These are phyloP conservation scores for Poeciliopsis paucimaculata DNA, from an alignment of 2,797 vertebrate genomes.

Conservation along the genomic window DNA sequence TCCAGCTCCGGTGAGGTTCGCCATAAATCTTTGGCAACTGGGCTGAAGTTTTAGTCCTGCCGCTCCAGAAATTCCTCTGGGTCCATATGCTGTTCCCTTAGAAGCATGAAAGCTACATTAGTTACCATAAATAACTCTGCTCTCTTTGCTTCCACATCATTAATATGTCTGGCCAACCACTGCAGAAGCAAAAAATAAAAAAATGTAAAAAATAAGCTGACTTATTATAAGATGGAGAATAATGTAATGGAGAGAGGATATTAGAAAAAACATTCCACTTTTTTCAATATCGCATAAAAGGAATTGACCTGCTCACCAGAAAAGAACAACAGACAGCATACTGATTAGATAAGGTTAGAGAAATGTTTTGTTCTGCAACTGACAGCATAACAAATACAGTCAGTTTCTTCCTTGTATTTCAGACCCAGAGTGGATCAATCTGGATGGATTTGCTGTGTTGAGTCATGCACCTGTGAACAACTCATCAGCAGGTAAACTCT, in stretches of 20 bases:
- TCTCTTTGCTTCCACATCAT: constrained; percentile 45
- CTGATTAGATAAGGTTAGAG: not conserved
- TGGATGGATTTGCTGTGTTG: constrained; percentile 84
- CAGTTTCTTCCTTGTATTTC: constrained; percentile 31
- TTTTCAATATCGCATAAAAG: not conserved
- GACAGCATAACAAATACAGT: not conserved
- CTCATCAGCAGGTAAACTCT: constrained; percentile 76
- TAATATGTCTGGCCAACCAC: constrained; percentile 52
- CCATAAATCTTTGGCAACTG: constrained; percentile 54
- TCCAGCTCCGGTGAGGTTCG: constrained; percentile 40
- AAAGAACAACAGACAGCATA: not conserved
- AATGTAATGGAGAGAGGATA: constrained; percentile 2
- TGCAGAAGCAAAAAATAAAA: constrained; percentile 44
- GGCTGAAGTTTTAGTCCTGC: constrained; percentile 34
- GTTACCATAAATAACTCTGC: constrained; percentile 67
- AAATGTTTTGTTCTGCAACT: not conserved
- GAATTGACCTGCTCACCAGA: not conserved
- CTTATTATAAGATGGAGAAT: constrained; percentile 6
- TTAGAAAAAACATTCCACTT: not conserved
- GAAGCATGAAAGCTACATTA: constrained; percentile 57
- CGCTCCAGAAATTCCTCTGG: constrained; percentile 57
- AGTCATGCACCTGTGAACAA: constrained; percentile 75
- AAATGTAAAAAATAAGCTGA: constrained; percentile 15
- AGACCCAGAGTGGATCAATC: constrained; percentile 83
- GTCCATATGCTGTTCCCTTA: constrained; percentile 58